These are phyloP conservation scores for Himalopsyche kuldschensis DNA, from an alignment of 2,888 invertebrate genomes.

Conservation along the genomic window DNA sequence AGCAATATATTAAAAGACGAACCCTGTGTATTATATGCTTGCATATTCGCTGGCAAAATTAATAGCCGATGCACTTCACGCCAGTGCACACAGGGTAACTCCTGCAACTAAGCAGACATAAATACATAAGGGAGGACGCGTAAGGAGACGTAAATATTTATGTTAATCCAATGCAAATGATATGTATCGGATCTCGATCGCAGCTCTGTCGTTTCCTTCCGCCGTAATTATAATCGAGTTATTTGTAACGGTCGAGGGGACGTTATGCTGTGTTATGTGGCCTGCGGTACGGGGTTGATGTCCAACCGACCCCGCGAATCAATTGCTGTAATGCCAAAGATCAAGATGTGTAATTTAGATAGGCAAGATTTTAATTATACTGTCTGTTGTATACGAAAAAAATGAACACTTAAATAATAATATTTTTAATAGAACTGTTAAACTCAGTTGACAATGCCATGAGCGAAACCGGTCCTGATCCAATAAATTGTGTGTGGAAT, in stretches of 20 bases:
- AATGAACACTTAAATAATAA: no score
- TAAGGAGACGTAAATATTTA: slow-evolving; percentile 35
- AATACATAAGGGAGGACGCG: background rate
- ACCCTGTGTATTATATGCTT: background rate
- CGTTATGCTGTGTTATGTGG: background rate
- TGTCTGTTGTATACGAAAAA: rapidly evolving
- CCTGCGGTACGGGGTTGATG: background rate
- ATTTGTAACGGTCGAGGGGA: slow-evolving; percentile 36
- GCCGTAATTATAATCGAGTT: slow-evolving; percentile 39
- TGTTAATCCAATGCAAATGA: slow-evolving; percentile 40
- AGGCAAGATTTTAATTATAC: background rate
- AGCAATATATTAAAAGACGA: background rate
- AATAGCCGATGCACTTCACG: background rate
- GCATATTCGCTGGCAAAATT: background rate
- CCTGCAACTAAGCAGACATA: background rate
- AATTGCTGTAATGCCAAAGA: background rate
- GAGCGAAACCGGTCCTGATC: no score
- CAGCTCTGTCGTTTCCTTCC: slow-evolving; percentile 39
- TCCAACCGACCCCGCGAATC: background rate
- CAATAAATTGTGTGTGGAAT: no score
- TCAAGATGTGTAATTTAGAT: background rate
- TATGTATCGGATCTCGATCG: slow-evolving; percentile 38
- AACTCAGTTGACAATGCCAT: no score
- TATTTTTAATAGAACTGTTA: no score
- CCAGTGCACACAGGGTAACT: background rate